Percentiles rank a stretch among this genome's conserved stretches.
phyloP scores from a whole-genome alignment of 1,140 invertebrate species.

The Drosophila ambigua region DNA sequence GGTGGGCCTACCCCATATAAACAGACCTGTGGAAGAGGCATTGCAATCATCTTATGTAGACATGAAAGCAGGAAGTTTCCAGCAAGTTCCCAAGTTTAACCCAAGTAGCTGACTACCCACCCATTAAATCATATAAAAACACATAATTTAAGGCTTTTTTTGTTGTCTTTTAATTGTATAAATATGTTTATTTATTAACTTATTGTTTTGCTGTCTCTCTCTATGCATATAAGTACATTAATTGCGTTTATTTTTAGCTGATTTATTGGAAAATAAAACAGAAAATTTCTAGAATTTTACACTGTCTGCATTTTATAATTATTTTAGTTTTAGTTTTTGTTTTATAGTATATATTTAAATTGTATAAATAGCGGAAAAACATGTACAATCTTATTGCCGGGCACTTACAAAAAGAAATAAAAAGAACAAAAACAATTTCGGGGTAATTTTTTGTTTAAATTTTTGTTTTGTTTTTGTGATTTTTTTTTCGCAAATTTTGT shows the following conservation, averaged over 20 bases:
- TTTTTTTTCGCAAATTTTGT: constrained; percentile 24
- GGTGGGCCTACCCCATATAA: too few relatives aligned
- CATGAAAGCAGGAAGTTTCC: too few relatives aligned
- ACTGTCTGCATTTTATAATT: constrained; percentile 33
- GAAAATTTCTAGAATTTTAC: constrained; percentile 34
- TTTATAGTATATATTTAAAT: constrained; percentile 29
- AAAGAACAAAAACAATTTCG: constrained; percentile 46
- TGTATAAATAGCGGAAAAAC: constrained; percentile 73
- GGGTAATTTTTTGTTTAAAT: constrained; percentile 22
- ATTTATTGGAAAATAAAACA: constrained; percentile 51
- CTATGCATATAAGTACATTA: constrained; percentile 35
- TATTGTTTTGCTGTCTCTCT: constrained; percentile 60
- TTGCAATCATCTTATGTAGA: too few relatives aligned
- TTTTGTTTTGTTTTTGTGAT: constrained; percentile 23
- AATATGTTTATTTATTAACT: constrained; percentile 78
- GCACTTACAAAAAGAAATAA: constrained; percentile 56
- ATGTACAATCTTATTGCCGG: constrained; percentile 82
- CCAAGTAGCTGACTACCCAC: not conserved
- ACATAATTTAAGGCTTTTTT: constrained; percentile 10
- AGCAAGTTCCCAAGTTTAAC: too few relatives aligned
- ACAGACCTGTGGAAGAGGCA: too few relatives aligned
- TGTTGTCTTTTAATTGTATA: constrained; percentile 67
- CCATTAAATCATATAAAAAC: constrained; percentile 1
- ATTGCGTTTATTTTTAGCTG: constrained; percentile 40
- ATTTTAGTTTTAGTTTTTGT: constrained; percentile 38